Evolutionary conservation across 2,797 vertebrate species (phyloP).

Genomic region (Acipenser ruthenus): DNA sequence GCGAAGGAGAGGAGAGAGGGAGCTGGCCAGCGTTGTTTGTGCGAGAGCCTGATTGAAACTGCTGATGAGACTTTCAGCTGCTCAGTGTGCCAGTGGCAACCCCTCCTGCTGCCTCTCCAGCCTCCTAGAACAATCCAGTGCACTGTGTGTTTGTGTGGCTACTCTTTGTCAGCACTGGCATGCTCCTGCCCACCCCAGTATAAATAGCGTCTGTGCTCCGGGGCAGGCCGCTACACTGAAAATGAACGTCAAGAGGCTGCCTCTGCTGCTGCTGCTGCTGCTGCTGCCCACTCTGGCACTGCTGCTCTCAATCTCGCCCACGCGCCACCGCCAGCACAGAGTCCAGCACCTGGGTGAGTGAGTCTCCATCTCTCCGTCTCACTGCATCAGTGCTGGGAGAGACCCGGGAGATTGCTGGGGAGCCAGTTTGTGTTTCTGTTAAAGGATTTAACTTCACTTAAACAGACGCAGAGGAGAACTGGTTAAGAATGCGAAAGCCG

Average conservation of each 20-base stretch:
- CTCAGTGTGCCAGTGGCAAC: slow-evolving; percentile 41
- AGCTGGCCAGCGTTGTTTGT: slow-evolving; percentile 8
- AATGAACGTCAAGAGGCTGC: slow-evolving; percentile 43
- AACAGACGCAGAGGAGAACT: neutral
- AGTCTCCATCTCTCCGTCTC: neutral
- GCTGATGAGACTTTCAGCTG: slow-evolving; percentile 51
- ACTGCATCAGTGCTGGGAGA: neutral
- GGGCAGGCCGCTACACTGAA: slow-evolving; percentile 44
- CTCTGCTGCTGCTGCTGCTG: slow-evolving; percentile 47
- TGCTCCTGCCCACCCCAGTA: slow-evolving; percentile 19
- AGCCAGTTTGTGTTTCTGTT: neutral
- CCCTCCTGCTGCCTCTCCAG: slow-evolving; percentile 31
- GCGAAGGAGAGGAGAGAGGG: neutral
- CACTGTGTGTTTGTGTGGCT: slow-evolving; percentile 45
- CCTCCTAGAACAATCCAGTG: slow-evolving; percentile 52
- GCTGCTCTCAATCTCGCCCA: slow-evolving; percentile 35
- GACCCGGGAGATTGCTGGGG: neutral
- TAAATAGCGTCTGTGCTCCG: slow-evolving; percentile 33
- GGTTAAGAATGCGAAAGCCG: neutral
- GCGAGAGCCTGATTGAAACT: slow-evolving; percentile 40
- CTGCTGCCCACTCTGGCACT: slow-evolving; percentile 43
- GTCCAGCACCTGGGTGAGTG: slow-evolving; percentile 55
- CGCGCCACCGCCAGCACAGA: slow-evolving; percentile 49
- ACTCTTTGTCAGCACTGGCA: slow-evolving; percentile 40
- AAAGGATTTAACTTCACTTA: neutral